These are phyloP conservation scores for Pseudomyrmex flavicornis DNA, from an alignment of 1,140 invertebrate genomes.

Conservation along the genomic window DNA sequence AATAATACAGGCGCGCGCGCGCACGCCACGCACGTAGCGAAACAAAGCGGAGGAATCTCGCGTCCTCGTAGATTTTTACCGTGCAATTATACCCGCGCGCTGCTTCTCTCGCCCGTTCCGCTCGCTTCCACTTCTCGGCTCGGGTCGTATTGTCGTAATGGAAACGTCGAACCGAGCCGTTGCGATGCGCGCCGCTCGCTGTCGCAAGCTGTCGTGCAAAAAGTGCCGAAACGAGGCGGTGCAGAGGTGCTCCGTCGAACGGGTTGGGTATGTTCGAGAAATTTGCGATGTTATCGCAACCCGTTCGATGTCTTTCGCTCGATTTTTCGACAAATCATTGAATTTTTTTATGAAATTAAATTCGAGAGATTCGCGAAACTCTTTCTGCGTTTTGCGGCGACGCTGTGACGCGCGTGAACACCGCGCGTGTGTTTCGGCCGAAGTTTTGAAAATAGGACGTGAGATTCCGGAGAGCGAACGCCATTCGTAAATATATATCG, in stretches of 20 bases:
- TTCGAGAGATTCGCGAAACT: too few species aligned
- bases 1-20: background rate
- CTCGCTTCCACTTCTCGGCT: background rate
- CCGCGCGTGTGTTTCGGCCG: too few species aligned
- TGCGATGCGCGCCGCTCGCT: conserved; percentile 5
- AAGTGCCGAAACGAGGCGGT: background rate
- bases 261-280: too few species aligned
- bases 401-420: too few species aligned
- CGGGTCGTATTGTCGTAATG: background rate
- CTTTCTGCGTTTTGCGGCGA: too few species aligned
- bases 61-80: background rate
- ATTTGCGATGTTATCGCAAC: too few species aligned
- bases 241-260: background rate
- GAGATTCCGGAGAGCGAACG: too few species aligned
- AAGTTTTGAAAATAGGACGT: too few species aligned
- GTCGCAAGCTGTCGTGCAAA: background rate
- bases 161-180: conserved; percentile 35
- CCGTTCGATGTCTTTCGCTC: too few species aligned
- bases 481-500: too few species aligned
- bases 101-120: background rate
- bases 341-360: too few species aligned
- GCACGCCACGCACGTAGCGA: background rate
- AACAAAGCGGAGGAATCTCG: conserved; percentile 5
- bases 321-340: too few species aligned
- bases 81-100: background rate